A percentile compares a stretch with the other conserved stretches of the same genome.
These are phyloP conservation scores for Caenorhabditis tropicalis DNA, from an alignment of 1,140 invertebrate genomes.

Conservation along the genomic window DNA sequence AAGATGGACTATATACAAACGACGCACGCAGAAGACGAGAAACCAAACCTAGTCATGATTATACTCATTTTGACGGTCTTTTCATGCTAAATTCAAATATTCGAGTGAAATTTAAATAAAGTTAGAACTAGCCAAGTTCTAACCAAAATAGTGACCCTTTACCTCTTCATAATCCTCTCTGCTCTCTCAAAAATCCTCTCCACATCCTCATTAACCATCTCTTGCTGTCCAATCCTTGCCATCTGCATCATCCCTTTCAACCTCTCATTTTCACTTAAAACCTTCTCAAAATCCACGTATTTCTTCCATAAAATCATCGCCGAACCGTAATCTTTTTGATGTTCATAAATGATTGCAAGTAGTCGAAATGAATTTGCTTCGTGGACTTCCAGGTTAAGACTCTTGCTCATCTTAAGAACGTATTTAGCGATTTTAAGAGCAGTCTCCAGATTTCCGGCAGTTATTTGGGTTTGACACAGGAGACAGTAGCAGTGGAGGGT, in stretches of 20 bases:
- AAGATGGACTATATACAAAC: no score
- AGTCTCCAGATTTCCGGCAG: conserved; percentile 11
- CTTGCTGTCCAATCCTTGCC: not conserved
- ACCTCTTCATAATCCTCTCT: not conserved
- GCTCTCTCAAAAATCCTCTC: not conserved
- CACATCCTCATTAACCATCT: not conserved
- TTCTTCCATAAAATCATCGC: not conserved
- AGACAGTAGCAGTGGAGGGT: conserved; percentile 20
- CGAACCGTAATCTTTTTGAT: not conserved
- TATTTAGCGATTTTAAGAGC: conserved; percentile 12
- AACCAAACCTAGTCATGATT: no score
- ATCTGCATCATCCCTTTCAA: not conserved
- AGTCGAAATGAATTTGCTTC: conserved; percentile 4
- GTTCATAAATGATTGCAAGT: conserved; percentile 20
- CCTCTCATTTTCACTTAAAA: not conserved
- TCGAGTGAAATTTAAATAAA: no score
- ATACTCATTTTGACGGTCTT: no score
- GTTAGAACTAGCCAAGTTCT: no score
- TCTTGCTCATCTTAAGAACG: not conserved
- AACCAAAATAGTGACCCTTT: no score
- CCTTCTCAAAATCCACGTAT: not conserved
- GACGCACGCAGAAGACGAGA: no score
- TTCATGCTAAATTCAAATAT: no score
- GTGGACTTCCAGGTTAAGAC: not conserved
- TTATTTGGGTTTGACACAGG: conserved; percentile 16